A percentile compares a stretch with the other conserved stretches of the same genome.
Evolutionary conservation across 2,888 invertebrate genomes (phyloP).

Genomic region (Cerceris rybyensis): DNA sequence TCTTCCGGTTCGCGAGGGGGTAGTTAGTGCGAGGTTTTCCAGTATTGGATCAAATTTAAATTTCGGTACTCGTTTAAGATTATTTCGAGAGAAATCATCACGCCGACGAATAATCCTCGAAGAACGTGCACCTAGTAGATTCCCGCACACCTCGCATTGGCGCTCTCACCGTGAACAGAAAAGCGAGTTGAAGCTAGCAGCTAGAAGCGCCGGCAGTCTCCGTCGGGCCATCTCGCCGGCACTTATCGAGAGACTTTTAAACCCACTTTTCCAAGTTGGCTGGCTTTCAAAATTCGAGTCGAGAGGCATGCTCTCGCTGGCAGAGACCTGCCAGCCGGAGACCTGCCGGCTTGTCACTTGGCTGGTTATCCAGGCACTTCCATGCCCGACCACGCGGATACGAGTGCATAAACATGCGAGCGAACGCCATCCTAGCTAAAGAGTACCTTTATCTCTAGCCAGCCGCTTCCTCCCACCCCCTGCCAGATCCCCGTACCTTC

Average conservation of each 20-base stretch:
- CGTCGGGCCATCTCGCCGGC: slow-evolving; percentile 65
- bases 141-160: slow-evolving; percentile 2
- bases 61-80: background rate
- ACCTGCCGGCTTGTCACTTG: slow-evolving; percentile 80
- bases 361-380: slow-evolving; percentile 82
- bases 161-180: slow-evolving; percentile 37
- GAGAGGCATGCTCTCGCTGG: slow-evolving; percentile 66
- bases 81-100: slow-evolving; percentile 2
- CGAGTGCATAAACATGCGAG: slow-evolving; percentile 81
- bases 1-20: no score
- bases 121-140: slow-evolving; percentile 12
- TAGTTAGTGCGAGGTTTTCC: no score
- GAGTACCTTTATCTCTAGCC: slow-evolving; percentile 80
- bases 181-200: slow-evolving; percentile 42
- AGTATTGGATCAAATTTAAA: slow-evolving; percentile 2
- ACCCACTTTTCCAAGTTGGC: slow-evolving; percentile 81
- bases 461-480: slow-evolving; percentile 72
- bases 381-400: slow-evolving; percentile 80
- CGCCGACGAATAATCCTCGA: slow-evolving; percentile 22
- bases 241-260: slow-evolving; percentile 81
- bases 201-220: slow-evolving; percentile 43
- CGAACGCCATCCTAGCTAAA: slow-evolving; percentile 79
- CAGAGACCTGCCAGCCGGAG: slow-evolving; percentile 64
- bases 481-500: slow-evolving; percentile 14
- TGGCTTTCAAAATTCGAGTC: slow-evolving; percentile 80